Conservation (phyloP, 2,888 invertebrate species). For the Encarsia formosa region DNA sequence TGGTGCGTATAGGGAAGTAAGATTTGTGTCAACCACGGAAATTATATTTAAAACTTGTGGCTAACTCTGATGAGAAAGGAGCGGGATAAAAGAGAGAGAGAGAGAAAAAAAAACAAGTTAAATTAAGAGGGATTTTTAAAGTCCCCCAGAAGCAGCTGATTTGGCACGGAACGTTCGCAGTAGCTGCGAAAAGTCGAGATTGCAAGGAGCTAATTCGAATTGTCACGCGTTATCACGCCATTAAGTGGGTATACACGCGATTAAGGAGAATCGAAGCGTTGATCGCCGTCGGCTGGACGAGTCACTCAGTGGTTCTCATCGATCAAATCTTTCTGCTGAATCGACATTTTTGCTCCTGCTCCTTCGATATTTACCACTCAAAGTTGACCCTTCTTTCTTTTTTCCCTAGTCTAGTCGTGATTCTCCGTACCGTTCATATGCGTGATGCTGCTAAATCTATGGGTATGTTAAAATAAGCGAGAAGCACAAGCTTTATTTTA, state of each 20-base stretch:
- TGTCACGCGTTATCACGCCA: slow-evolving; percentile 42
- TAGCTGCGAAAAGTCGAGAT: slow-evolving; percentile 37
- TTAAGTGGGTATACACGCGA: too few species aligned
- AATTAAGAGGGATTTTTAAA: background rate
- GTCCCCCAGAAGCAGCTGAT: slow-evolving; percentile 5
- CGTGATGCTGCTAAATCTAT: too few species aligned
- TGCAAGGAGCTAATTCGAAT: slow-evolving; percentile 42
- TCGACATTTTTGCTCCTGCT: background rate
- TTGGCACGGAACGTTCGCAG: slow-evolving; percentile 15
- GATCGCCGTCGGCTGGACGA: background rate
- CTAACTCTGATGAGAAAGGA: too few species aligned
- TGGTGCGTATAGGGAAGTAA: too few species aligned
- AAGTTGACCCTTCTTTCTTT: too few species aligned
- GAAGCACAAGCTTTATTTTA: too few species aligned
- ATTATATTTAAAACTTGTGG: too few species aligned
- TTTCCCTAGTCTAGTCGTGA: too few species aligned
- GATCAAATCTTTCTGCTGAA: background rate
- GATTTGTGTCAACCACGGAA: too few species aligned
- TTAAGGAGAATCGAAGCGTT: slow-evolving; percentile 21
- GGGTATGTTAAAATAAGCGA: too few species aligned
- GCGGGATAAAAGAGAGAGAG: background rate
- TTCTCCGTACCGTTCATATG: too few species aligned
- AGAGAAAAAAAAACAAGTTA: background rate
- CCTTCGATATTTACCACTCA: too few species aligned
- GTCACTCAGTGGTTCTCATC: slow-evolving; percentile 30